Conservation (phyloP, 1,140 invertebrate genomes). For the Neuroterus valhalla region DNA sequence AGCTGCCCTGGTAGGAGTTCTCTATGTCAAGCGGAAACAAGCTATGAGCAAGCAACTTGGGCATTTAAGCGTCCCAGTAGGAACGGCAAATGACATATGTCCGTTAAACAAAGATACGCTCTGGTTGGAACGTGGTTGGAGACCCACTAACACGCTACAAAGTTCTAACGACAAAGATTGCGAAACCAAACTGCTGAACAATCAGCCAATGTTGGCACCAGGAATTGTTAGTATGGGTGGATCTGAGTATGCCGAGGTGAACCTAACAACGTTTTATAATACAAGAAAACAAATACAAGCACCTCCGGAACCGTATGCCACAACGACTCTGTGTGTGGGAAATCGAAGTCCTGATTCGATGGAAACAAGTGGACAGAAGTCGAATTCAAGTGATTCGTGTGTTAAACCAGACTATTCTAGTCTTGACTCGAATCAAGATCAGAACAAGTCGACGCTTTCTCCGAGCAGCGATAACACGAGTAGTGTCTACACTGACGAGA, state of each 20-base stretch:
- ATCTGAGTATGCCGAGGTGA: conserved; percentile 87
- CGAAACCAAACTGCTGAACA: conserved; percentile 80
- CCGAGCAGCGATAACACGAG: conserved; percentile 73
- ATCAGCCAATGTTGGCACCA: conserved; percentile 74
- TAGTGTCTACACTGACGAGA: conserved; percentile 73
- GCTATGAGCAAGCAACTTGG: conserved; percentile 79
- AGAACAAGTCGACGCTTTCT: conserved; percentile 71
- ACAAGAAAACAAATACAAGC: conserved; percentile 80
- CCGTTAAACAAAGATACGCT: conserved; percentile 83
- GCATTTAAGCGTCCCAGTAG: conserved; percentile 80
- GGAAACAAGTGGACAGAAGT: conserved; percentile 72
- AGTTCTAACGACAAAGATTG: conserved; percentile 79
- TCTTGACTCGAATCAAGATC: conserved; percentile 71
- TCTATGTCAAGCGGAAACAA: conserved; percentile 80
- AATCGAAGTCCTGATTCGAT: conserved; percentile 73
- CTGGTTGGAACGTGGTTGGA: conserved; percentile 86
- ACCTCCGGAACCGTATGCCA: conserved; percentile 87
- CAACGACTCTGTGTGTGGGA: conserved; percentile 81
- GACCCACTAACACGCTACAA: conserved; percentile 76
- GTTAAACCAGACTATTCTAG: conserved; percentile 75
- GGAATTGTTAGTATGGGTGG: conserved; percentile 75
- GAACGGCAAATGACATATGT: conserved; percentile 78
- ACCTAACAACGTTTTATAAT: conserved; percentile 89
- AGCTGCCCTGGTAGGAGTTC: conserved; percentile 78
- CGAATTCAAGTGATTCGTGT: conserved; percentile 74